phyloP scores from a whole-genome alignment of 2,113 vertebrate species.

The Gopherus evgoodei region DNA sequence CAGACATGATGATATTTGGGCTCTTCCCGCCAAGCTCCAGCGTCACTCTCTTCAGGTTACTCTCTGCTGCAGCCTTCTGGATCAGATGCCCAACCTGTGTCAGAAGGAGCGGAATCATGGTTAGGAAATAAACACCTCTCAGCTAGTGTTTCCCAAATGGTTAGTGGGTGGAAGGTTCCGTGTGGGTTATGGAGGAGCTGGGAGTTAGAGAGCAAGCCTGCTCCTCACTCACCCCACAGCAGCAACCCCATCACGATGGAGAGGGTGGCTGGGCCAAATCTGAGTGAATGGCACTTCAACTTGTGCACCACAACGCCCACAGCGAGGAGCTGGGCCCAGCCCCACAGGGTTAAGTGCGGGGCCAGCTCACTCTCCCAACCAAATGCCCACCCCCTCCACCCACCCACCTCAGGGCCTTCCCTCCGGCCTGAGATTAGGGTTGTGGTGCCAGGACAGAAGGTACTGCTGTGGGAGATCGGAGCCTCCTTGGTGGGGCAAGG shows the following conservation, averaged over 20 bases:
- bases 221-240: not conserved
- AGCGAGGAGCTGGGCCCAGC: not conserved
- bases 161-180: not conserved
- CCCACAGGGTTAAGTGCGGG: not conserved
- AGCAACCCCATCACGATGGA: not conserved
- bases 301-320: not conserved
- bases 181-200: not conserved
- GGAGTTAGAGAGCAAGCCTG: not conserved
- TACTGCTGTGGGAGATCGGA: not conserved
- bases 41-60: constrained; percentile 96
- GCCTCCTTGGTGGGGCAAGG: not conserved
- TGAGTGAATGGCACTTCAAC: not conserved
- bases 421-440: not conserved
- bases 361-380: not conserved
- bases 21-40: constrained; percentile 98
- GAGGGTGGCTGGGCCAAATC: not conserved
- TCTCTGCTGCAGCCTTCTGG: constrained; percentile 91
- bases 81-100: constrained; percentile 92
- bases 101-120: not conserved
- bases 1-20: constrained; percentile 95
- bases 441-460: not conserved
- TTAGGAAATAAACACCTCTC: not conserved
- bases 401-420: not conserved
- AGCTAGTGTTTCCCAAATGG: not conserved
- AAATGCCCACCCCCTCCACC: not conserved